Percentiles rank a stretch among this genome's conserved stretches.
Conservation (phyloP, 2,113 vertebrate species). For the Brachirus orientalis region DNA sequence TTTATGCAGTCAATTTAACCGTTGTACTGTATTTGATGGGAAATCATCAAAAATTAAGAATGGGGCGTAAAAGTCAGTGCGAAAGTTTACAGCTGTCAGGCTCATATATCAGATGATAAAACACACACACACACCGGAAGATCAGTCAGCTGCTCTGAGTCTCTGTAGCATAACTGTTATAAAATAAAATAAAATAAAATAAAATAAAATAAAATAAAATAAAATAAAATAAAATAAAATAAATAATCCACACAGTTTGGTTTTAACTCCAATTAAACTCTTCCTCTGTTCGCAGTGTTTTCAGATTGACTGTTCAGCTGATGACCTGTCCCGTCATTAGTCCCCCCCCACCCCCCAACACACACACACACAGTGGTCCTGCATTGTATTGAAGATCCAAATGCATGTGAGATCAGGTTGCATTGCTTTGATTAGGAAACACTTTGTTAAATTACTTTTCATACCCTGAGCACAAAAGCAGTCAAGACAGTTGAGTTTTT, state of each 20-base stretch:
- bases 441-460: slow-evolving; percentile 84
- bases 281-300: too few species aligned
- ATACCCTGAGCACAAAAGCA: slow-evolving; percentile 78
- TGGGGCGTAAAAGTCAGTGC: slow-evolving; percentile 68
- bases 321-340: slow-evolving; percentile 49
- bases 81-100: slow-evolving; percentile 62
- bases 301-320: slow-evolving; percentile 55
- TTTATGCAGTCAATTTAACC: slow-evolving; percentile 52
- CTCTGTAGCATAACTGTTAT: slow-evolving; percentile 31
- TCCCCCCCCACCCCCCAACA: slow-evolving; percentile 4
- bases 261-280: slow-evolving; percentile 41
- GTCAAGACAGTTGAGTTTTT: slow-evolving; percentile 69
- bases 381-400: slow-evolving; percentile 53
- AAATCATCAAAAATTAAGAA: slow-evolving; percentile 73
- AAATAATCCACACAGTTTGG: slow-evolving; percentile 13
- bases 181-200: not conserved
- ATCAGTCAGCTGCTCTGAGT: slow-evolving; percentile 31
- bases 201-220: too few species aligned
- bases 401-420: slow-evolving; percentile 68
- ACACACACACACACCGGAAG: slow-evolving; percentile 58
- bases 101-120: slow-evolving; percentile 65
- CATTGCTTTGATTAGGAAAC: slow-evolving; percentile 79
- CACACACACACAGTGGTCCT: slow-evolving; percentile 1
- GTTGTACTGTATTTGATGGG: slow-evolving; percentile 64
- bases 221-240: too few species aligned